A percentile compares a stretch with the other conserved stretches of the same genome.
Conservation (phyloP, 2,888 invertebrate species). For the Phyto melanocephala region DNA sequence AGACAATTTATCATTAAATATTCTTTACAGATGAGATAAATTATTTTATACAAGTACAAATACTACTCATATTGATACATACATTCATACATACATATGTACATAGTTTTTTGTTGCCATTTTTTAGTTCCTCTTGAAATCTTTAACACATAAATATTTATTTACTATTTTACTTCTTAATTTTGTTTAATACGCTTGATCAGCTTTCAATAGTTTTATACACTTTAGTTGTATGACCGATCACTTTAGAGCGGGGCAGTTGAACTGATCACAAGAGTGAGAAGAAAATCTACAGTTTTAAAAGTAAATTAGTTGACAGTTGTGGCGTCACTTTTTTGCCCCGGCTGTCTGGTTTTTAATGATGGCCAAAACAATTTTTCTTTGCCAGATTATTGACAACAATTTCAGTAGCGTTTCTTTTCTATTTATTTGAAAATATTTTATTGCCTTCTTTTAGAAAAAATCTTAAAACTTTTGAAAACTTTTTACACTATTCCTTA, state of each 20-base stretch:
- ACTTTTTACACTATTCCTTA: too few species aligned
- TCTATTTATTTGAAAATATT: background rate
- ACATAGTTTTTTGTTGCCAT: too few species aligned
- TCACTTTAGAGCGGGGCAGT: constrained; percentile 1
- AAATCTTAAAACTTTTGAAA: too few species aligned
- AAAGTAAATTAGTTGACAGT: constrained; percentile 47
- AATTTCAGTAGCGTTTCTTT: background rate
- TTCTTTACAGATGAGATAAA: constrained; percentile 22
- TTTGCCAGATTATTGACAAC: constrained; percentile 8
- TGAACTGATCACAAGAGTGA: background rate
- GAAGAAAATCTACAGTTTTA: constrained; percentile 1
- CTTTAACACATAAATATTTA: constrained; percentile 20
- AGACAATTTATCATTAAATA: constrained; percentile 46
- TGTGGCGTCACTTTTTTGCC: constrained; percentile 41
- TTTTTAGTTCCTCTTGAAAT: background rate
- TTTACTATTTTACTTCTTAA: background rate
- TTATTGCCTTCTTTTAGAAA: background rate
- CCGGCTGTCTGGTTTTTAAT: constrained; percentile 25
- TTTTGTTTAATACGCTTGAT: constrained; percentile 18
- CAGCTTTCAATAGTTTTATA: constrained; percentile 12
- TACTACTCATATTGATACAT: background rate
- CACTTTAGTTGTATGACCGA: constrained; percentile 6
- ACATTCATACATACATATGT: background rate
- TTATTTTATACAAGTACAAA: constrained; percentile 2
- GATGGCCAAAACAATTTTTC: constrained; percentile 16